phyloP scores from a whole-genome alignment of 1,140 invertebrate genomes.

The Tetranychus cinnabarinus region DNA sequence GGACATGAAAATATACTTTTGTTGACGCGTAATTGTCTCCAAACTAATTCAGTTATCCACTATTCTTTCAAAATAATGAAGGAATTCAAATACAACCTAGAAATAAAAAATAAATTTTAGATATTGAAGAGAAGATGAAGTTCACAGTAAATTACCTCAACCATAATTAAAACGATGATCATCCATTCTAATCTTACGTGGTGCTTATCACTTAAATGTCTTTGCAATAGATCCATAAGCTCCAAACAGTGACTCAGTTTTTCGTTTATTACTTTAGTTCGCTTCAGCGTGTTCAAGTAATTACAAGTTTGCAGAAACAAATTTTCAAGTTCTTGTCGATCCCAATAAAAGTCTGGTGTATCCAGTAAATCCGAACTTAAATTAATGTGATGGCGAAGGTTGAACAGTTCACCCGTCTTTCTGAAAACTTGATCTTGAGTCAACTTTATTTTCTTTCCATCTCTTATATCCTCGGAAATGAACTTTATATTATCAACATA shows the following conservation, averaged over 20 bases:
- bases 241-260: slow-evolving; percentile 78
- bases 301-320: slow-evolving; percentile 52
- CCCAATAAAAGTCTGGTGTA: slow-evolving; percentile 93
- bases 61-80: slow-evolving; percentile 34
- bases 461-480: slow-evolving; percentile 53
- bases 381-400: slow-evolving; percentile 60
- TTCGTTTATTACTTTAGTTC: slow-evolving; percentile 79
- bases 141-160: slow-evolving; percentile 44
- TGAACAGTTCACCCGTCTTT: slow-evolving; percentile 77
- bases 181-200: slow-evolving; percentile 76
- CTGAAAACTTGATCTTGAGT: slow-evolving; percentile 43
- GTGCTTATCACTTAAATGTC: slow-evolving; percentile 68
- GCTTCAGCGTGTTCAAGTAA: slow-evolving; percentile 56
- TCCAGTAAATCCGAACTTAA: slow-evolving; percentile 76
- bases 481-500: slow-evolving; percentile 58
- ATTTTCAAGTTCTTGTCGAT: slow-evolving; percentile 56
- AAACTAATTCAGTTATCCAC: slow-evolving; percentile 12
- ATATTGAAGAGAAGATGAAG: not conserved
- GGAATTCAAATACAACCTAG: slow-evolving; percentile 39
- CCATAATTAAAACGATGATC: slow-evolving; percentile 81
- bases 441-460: slow-evolving; percentile 38
- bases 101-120: slow-evolving; percentile 2
- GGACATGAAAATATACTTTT: too few species aligned
- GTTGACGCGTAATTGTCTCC: too few species aligned
- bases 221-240: slow-evolving; percentile 56